These are phyloP conservation scores for Eupithecia vulgata DNA, from an alignment of 2,888 invertebrate genomes.

Conservation along the genomic window DNA sequence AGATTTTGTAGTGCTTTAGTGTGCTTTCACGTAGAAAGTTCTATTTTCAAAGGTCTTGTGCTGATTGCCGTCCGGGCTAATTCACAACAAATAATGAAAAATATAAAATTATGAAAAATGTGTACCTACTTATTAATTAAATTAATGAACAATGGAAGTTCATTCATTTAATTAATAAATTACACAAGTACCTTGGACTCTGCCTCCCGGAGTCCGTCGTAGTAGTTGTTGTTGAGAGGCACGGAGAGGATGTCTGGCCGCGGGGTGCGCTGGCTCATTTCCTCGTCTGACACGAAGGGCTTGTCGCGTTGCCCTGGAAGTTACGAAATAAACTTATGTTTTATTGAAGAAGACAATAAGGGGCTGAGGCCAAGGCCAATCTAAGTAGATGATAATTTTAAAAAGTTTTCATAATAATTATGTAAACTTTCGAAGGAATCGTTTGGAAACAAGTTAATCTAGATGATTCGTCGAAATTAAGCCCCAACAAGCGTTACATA, in stretches of 20 bases:
- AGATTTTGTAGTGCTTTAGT: no score
- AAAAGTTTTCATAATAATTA: not conserved
- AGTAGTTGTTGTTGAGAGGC: conserved; percentile 76
- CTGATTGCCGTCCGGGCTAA: no score
- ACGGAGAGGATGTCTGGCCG: conserved; percentile 87
- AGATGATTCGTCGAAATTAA: not conserved
- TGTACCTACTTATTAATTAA: no score
- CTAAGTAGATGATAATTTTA: no score
- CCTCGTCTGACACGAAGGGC: conserved; percentile 87
- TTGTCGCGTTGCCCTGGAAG: conserved; percentile 86
- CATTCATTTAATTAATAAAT: no score
- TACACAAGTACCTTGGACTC: conserved; percentile 73
- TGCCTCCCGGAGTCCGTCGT: conserved; percentile 69
- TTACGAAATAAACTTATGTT: not conserved
- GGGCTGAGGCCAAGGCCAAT: no score
- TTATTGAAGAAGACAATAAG: not conserved
- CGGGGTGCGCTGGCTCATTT: conserved; percentile 87
- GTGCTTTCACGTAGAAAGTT: no score
- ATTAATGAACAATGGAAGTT: no score
- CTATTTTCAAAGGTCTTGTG: no score
- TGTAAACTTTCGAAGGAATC: not conserved
- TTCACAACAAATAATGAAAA: no score
- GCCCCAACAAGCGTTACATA: not conserved
- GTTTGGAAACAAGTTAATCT: not conserved
- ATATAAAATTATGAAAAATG: no score